A percentile compares a stretch with the other conserved stretches of the same genome.
Evolutionary conservation across 37 sponge, comb jelly and placozoan genomes (phyloP).

Genomic region (Haliclona indistincta): DNA sequence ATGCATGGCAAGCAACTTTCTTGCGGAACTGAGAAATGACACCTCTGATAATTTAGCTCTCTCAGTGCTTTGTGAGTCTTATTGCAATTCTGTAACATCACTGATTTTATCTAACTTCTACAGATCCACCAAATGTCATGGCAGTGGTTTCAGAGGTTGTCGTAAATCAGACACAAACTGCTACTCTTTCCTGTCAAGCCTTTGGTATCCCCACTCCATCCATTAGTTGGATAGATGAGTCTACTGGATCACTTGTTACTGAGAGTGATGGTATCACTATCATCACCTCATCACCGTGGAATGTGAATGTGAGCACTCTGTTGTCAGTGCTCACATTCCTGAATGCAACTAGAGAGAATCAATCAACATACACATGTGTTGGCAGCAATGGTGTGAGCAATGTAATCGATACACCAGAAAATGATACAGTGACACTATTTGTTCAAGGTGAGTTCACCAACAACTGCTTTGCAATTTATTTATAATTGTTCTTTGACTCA

Average conservation of each 20-base stretch:
- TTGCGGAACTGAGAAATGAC: no score
- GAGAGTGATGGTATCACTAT: background rate
- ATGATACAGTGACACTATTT: background rate
- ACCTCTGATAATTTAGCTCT: background rate
- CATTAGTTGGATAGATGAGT: slow-evolving; percentile 16
- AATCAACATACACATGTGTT: background rate
- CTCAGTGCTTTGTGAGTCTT: no score
- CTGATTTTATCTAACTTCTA: no score
- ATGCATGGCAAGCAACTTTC: background rate
- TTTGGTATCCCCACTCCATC: slow-evolving; percentile 23
- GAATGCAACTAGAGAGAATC: background rate
- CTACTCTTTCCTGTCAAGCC: slow-evolving; percentile 10
- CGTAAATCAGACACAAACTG: slow-evolving; percentile 6
- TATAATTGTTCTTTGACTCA: no score
- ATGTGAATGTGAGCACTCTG: background rate
- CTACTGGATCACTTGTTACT: background rate
- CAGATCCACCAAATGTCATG: slow-evolving; percentile 11
- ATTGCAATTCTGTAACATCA: no score
- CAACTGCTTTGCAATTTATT: no score
- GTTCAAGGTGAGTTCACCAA: background rate
- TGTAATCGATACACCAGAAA: slow-evolving; percentile 1
- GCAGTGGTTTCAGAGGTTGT: background rate
- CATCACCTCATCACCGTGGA: background rate
- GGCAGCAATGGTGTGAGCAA: background rate
- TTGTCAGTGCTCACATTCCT: background rate